Evolutionary conservation across 2,888 invertebrate species (phyloP), one percentile per base, ranked within the genome.

Genomic region (Mamestra brassicae): DNA sequence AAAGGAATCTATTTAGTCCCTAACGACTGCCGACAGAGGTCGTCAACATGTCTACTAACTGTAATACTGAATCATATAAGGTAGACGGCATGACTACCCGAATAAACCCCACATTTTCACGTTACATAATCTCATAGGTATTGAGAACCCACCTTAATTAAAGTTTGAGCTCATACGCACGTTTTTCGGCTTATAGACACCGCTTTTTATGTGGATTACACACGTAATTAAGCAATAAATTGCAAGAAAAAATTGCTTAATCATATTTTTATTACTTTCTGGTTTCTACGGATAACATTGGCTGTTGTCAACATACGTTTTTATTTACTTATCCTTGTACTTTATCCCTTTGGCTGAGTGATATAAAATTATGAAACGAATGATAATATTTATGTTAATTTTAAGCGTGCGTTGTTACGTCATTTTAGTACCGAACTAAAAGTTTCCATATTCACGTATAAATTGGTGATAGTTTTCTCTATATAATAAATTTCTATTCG

Each of bases 191-290:
- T 77, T 82, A 78, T 85, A 87, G 83, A 88, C 84, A 88, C 84
- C 78, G 85, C 81, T 81, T 88, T 90, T 91, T 89, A 91, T 91
- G 88, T 87, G 79, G 71, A 89, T 90, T 90, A 89, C 71, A 86
- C 90, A 89, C 87, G 90, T 92, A 92, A 93, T 93, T 89, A 93
- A 93, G 92, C 84, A 89, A 93, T 94, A 94, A 93, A 89, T 92
- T 92, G 77, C 82, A 89, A 80, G 83, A 86, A 92, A 93, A 90
- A 92, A 92, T 91, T 88, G 87, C 88, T 91, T 88, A 85, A 91
- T 91, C 82, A 82, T 79, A 75, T 86, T 83, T 78, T 82, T 81
- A 71, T 81, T 77, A n/a, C 66, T 66, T 81, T 80, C 62, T 73
- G 76, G 71, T 81, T 80, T 78, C 85, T 87, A 85, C 78, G 66